Conservation (phyloP, 2,113 vertebrate genomes). For the Tenrec ecaudatus region DNA sequence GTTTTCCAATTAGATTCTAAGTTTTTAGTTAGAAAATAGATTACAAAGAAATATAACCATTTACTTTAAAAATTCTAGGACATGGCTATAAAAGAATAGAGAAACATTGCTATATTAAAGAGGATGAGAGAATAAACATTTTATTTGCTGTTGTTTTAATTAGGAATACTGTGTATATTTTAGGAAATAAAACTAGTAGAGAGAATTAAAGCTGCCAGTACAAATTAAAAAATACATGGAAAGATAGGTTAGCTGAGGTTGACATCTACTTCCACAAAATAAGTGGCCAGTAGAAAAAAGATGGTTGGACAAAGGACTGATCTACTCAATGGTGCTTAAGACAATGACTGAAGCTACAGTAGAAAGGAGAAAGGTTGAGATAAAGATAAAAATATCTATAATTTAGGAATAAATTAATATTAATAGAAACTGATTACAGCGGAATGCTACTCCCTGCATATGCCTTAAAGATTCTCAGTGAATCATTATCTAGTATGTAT, state of each 20-base stretch:
- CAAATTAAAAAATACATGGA: not conserved
- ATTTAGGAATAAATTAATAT: not conserved
- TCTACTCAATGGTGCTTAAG: not conserved
- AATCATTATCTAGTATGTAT: not conserved
- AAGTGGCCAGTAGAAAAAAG: not conserved
- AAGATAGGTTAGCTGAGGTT: not conserved
- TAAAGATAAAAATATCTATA: conserved; percentile 18
- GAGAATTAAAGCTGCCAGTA: not conserved
- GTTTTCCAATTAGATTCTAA: not conserved
- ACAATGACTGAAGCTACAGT: not conserved
- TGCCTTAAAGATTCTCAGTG: not conserved
- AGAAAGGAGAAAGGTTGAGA: not conserved
- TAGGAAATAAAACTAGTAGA: not conserved
- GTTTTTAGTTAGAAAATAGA: not conserved
- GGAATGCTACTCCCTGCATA: conserved; percentile 9
- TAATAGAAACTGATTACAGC: not conserved
- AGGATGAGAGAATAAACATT: not conserved
- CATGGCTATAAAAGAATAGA: not conserved
- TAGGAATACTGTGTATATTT: not conserved
- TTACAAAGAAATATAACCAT: not conserved
- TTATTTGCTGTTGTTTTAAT: conserved; percentile 20
- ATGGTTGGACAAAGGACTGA: not conserved
- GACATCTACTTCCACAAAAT: not conserved
- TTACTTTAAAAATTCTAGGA: not conserved
- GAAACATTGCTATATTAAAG: conserved; percentile 3